Percentiles rank a stretch among this genome's conserved stretches.
phyloP scores from a whole-genome alignment of 2,797 vertebrate genomes.

The Tolypeutes matacus region DNA sequence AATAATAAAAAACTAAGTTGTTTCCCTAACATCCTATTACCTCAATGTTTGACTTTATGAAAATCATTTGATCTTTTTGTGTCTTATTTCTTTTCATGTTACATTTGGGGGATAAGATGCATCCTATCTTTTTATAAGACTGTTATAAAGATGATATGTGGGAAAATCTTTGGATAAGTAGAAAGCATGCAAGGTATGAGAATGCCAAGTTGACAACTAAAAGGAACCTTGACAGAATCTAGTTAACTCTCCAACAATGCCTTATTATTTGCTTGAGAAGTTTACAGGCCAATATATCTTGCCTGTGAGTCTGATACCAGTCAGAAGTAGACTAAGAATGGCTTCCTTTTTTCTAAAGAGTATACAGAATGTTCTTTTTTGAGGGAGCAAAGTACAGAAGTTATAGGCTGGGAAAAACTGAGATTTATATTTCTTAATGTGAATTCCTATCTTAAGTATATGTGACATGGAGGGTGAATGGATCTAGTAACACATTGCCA shows the following conservation, averaged over 20 bases:
- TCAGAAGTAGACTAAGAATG: not conserved
- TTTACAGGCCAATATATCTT: not conserved
- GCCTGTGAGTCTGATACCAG: not conserved
- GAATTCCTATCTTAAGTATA: not conserved
- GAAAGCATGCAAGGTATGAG: not conserved
- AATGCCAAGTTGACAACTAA: not conserved
- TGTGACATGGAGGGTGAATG: not conserved
- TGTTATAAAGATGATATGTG: not conserved
- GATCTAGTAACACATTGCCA: not conserved
- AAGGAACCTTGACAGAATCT: not conserved
- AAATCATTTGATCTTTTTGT: not conserved
- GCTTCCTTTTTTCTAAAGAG: not conserved
- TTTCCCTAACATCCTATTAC: not conserved
- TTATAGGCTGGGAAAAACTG: not conserved
- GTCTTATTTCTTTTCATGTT: not conserved
- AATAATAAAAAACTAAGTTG: not conserved
- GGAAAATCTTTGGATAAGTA: not conserved
- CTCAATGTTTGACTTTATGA: not conserved
- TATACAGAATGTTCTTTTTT: not conserved
- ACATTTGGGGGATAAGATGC: not conserved
- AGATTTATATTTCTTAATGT: constrained; percentile 28
- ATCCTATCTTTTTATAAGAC: not conserved
- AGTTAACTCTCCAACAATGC: not conserved
- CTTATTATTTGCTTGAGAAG: not conserved
- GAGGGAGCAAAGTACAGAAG: constrained; percentile 30